A percentile compares a stretch with the other conserved stretches of the same genome.
Evolutionary conservation across 1,140 invertebrate genomes (phyloP).

Genomic region (Aphaenogaster floridana): DNA sequence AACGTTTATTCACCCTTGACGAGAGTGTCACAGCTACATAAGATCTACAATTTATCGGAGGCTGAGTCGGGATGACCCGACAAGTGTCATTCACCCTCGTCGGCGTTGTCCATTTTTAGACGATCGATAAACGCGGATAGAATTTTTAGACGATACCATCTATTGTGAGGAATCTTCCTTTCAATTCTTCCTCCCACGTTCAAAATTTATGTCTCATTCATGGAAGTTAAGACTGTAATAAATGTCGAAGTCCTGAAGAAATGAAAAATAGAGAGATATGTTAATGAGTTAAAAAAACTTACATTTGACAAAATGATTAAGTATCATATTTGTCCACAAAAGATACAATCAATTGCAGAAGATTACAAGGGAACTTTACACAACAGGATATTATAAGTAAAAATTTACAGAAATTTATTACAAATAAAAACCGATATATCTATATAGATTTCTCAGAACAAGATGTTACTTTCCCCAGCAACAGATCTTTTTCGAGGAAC

Average conservation of each 20-base stretch:
- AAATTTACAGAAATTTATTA: neutral
- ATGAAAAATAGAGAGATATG: neutral
- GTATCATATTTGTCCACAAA: neutral
- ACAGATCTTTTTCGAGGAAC: neutral
- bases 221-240: neutral
- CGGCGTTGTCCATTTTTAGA: conserved; percentile 53
- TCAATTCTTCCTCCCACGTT: neutral
- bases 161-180: neutral
- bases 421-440: neutral
- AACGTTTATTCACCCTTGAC: conserved; percentile 8
- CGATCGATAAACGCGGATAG: conserved; percentile 41
- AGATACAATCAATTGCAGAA: neutral
- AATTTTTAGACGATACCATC: conserved; percentile 41
- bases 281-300: neutral
- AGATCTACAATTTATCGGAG: conserved; percentile 64
- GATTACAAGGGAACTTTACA: neutral
- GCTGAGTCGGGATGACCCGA: conserved; percentile 35
- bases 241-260: neutral
- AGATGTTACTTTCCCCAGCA: neutral
- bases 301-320: neutral
- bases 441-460: neutral
- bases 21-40: neutral
- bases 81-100: conserved; percentile 46
- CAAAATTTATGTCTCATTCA: neutral
- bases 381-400: neutral